A percentile compares a stretch with the other conserved stretches of the same genome.
Evolutionary conservation across 2,888 invertebrate species (phyloP).

Genomic region (Lasioglossum oenotherae): DNA sequence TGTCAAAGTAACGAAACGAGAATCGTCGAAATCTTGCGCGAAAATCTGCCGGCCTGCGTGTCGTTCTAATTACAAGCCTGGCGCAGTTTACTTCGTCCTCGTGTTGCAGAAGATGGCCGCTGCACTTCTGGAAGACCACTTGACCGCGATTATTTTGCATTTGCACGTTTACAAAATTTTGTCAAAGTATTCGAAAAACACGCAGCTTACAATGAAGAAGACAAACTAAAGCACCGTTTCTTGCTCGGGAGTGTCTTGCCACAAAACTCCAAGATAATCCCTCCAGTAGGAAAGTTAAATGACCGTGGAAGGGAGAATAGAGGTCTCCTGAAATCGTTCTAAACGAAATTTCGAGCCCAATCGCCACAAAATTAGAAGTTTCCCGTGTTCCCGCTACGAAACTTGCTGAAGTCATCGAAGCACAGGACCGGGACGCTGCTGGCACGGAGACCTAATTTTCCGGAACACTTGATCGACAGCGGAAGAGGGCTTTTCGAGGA

Average conservation of each 20-base stretch:
- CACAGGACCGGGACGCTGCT: neutral
- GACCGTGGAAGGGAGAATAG: neutral
- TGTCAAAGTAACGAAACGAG: slow-evolving; percentile 2
- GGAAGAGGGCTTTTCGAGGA: slow-evolving; percentile 1
- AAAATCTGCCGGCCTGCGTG: slow-evolving; percentile 9
- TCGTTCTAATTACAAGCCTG: neutral
- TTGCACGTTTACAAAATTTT: neutral
- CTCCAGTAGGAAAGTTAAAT: neutral
- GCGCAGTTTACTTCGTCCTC: slow-evolving; percentile 12
- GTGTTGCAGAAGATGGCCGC: neutral
- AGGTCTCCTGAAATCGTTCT: neutral
- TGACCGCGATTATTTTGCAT: neutral
- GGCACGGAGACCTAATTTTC: slow-evolving; percentile 34
- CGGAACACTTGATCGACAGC: slow-evolving; percentile 11
- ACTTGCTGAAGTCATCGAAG: slow-evolving; percentile 51
- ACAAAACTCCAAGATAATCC: neutral
- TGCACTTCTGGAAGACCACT: neutral
- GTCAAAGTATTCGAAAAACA: neutral
- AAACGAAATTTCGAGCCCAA: slow-evolving; percentile 35
- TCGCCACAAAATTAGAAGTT: slow-evolving; percentile 34
- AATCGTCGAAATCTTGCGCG: slow-evolving; percentile 5
- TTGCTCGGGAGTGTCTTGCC: accelerated
- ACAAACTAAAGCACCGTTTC: neutral
- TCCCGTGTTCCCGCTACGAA: slow-evolving; percentile 33
- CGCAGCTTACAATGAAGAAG: neutral